Conservation (phyloP, 2,113 vertebrate species). For the Alouatta palliata region DNA sequence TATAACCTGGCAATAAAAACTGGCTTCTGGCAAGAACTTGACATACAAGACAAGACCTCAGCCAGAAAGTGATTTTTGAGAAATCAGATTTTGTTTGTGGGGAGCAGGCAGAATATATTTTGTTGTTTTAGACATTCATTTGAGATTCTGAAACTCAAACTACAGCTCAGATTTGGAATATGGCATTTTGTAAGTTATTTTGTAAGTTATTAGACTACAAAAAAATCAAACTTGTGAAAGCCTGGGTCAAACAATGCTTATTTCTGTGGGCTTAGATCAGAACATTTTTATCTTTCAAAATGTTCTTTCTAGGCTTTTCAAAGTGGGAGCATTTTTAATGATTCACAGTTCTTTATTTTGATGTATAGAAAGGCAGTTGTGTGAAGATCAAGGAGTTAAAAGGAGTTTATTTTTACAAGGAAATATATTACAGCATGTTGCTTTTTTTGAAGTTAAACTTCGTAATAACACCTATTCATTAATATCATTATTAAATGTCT, state of each 20-base stretch:
- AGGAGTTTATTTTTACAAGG: constrained; percentile 27
- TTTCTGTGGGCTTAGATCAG: neutral
- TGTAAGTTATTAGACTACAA: neutral
- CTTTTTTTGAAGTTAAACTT: constrained; percentile 11
- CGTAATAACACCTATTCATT: constrained; percentile 11
- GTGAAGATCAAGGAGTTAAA: neutral
- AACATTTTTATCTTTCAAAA: constrained; percentile 17
- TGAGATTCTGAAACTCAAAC: constrained; percentile 46
- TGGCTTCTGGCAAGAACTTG: constrained; percentile 71
- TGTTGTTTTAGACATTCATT: constrained; percentile 57
- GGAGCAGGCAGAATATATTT: neutral
- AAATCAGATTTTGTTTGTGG: neutral
- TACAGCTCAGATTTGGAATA: constrained; percentile 28
- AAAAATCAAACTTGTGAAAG: constrained; percentile 36
- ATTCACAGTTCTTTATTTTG: neutral
- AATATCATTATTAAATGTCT: constrained; percentile 24
- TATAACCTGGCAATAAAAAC: constrained; percentile 74
- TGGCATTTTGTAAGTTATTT: constrained; percentile 47
- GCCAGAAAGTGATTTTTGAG: constrained; percentile 66
- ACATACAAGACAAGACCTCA: constrained; percentile 73
- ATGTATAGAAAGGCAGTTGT: neutral
- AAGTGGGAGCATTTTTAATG: neutral
- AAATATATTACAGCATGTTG: neutral
- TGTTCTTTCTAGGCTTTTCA: neutral
- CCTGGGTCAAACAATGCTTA: constrained; percentile 10